These are phyloP conservation scores for Parnassius orleans DNA, from an alignment of 2,888 invertebrate genomes.

Conservation along the genomic window DNA sequence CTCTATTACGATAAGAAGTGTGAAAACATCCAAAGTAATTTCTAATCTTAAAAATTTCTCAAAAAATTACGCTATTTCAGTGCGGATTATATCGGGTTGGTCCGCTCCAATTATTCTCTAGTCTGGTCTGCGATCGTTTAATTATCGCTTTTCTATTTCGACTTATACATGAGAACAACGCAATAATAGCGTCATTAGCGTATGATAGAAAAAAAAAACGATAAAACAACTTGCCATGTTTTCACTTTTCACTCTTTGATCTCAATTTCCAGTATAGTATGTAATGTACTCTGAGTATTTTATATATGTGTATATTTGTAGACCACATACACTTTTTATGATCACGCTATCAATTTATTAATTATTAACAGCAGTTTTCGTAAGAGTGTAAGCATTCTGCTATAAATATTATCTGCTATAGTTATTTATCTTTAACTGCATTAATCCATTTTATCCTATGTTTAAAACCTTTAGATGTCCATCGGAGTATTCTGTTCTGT, in stretches of 20 bases:
- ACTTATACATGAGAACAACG: conserved; percentile 58
- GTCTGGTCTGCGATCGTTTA: conserved; percentile 26
- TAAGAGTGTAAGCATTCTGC: background rate
- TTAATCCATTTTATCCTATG: too few relatives aligned
- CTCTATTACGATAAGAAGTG: background rate
- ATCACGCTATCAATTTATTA: background rate
- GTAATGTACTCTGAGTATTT: conserved; percentile 28
- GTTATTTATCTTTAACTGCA: too few relatives aligned
- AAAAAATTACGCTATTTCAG: too few relatives aligned
- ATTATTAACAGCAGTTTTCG: background rate
- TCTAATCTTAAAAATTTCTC: too few relatives aligned
- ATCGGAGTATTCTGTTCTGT: conserved; percentile 21
- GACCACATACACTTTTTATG: conserved; percentile 49
- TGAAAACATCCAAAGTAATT: background rate
- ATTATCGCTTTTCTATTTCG: conserved; percentile 69
- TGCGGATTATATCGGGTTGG: background rate
- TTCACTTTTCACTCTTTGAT: conserved; percentile 67
- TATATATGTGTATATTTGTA: conserved; percentile 44
- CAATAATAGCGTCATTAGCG: conserved; percentile 62
- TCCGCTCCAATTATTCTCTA: too few relatives aligned
- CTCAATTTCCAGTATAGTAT: conserved; percentile 29
- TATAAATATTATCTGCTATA: background rate
- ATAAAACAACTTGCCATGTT: conserved; percentile 41
- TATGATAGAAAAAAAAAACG: conserved; percentile 45
- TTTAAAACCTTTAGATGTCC: conserved; percentile 19